Conservation (phyloP, 1,140 invertebrate species). For the Apis dorsata region DNA sequence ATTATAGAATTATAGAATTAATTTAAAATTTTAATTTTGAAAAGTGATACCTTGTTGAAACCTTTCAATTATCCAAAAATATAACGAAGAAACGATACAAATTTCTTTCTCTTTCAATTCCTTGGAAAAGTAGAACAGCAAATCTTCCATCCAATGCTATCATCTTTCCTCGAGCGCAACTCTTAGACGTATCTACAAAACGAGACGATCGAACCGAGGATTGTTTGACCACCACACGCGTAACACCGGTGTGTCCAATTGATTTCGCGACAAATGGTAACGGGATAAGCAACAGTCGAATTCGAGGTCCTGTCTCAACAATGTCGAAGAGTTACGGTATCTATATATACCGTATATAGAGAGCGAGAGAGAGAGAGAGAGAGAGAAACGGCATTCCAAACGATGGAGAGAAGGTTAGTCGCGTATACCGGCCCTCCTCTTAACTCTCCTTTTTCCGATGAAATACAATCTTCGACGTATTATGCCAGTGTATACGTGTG, state of each 20-base stretch:
- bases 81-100: too few relatives aligned
- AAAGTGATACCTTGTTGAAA: too few relatives aligned
- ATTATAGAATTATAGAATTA: too few relatives aligned
- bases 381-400: conserved; percentile 33
- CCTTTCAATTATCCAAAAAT: too few relatives aligned
- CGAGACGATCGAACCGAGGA: neutral
- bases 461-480: conserved; percentile 59
- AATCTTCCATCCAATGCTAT: neutral
- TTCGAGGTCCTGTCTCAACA: neutral
- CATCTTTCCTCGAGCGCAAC: neutral
- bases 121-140: too few relatives aligned
- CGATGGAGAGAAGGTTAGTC: conserved; percentile 22
- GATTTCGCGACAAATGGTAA: neutral
- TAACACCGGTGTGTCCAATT: neutral
- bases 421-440: conserved; percentile 33
- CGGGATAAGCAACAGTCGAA: neutral
- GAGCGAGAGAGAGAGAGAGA: neutral
- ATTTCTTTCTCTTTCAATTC: too few relatives aligned
- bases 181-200: neutral
- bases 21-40: too few relatives aligned
- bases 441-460: conserved; percentile 52
- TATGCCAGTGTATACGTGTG: conserved; percentile 46
- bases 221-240: too few relatives aligned
- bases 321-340: conserved; percentile 21
- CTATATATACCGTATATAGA: neutral